These are phyloP conservation scores for Stenolophus ochropezus DNA, from an alignment of 2,888 invertebrate species.

Conservation along the genomic window DNA sequence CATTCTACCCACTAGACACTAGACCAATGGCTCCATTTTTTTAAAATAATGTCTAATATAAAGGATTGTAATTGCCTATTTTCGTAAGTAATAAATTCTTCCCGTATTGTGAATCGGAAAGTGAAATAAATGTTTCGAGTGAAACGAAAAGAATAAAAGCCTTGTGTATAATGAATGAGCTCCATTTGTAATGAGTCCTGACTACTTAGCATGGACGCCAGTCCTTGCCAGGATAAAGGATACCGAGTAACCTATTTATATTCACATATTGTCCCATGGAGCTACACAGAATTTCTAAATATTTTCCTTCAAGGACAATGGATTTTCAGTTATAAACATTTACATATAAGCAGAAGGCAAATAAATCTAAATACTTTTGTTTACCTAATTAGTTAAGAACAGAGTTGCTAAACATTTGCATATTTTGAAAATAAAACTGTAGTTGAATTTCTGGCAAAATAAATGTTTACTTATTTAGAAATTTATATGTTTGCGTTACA, in stretches of 20 bases:
- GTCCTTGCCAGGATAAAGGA: slow-evolving; percentile 6
- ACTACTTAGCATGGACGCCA: neutral
- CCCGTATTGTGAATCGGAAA: too few relatives aligned
- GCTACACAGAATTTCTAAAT: slow-evolving; percentile 13
- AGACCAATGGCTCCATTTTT: too few relatives aligned
- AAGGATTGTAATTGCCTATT: too few relatives aligned
- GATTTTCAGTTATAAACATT: neutral
- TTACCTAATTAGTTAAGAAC: neutral
- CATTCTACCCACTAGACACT: too few relatives aligned
- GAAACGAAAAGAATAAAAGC: neutral
- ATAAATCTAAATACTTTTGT: neutral
- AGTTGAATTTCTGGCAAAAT: neutral
- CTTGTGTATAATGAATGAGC: neutral
- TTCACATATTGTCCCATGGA: neutral
- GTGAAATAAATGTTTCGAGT: too few relatives aligned
- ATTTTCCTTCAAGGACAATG: slow-evolving; percentile 3
- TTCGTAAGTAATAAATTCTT: too few relatives aligned
- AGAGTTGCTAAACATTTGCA: neutral
- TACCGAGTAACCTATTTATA: slow-evolving; percentile 1
- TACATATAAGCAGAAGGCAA: neutral
- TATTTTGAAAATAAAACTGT: neutral
- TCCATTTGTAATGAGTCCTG: neutral
- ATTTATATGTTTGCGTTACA: too few relatives aligned
- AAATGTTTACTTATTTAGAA: neutral
- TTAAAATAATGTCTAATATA: too few relatives aligned